Evolutionary conservation across 2,797 vertebrate species (phyloP).

Genomic region (Gambelia wislizenii): DNA sequence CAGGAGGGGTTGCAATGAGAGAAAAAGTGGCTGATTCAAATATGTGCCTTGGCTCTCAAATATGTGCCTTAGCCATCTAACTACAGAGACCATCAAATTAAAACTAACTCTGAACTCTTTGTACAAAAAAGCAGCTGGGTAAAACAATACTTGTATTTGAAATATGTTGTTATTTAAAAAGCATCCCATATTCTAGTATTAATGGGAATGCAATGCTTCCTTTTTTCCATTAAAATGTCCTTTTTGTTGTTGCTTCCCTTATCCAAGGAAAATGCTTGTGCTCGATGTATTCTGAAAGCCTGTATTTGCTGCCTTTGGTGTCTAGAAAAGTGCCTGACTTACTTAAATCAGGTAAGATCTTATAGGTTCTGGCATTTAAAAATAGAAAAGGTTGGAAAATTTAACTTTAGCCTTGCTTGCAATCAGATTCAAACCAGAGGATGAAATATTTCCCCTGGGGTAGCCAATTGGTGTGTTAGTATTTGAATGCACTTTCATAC

Average conservation of each 20-base stretch:
- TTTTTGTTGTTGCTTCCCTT: constrained; percentile 16
- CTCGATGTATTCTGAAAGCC: constrained; percentile 92
- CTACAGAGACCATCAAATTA: neutral
- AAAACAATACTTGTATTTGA: neutral
- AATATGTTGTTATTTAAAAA: neutral
- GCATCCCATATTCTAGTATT: neutral
- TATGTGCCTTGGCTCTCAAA: neutral
- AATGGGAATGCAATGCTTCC: constrained; percentile 13
- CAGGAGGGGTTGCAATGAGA: neutral
- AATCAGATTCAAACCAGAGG: constrained; percentile 14
- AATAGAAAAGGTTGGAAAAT: neutral
- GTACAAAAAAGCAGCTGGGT: neutral
- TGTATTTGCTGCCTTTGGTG: constrained; percentile 99
- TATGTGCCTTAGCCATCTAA: neutral
- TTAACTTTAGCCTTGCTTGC: neutral
- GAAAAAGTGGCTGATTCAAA: neutral
- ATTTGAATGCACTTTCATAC: constrained; percentile 17
- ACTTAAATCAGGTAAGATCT: constrained; percentile 94
- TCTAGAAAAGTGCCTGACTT: constrained; percentile 99
- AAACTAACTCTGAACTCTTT: neutral
- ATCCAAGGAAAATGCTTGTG: constrained; percentile 92
- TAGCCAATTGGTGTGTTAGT: neutral
- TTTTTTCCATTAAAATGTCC: constrained; percentile 36
- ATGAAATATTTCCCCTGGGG: constrained; percentile 11
- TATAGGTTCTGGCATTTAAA: constrained; percentile 21